Percentiles rank a stretch among this genome's conserved stretches.
phyloP scores from a whole-genome alignment of 2,113 vertebrate genomes.

The Quiscalus mexicanus region DNA sequence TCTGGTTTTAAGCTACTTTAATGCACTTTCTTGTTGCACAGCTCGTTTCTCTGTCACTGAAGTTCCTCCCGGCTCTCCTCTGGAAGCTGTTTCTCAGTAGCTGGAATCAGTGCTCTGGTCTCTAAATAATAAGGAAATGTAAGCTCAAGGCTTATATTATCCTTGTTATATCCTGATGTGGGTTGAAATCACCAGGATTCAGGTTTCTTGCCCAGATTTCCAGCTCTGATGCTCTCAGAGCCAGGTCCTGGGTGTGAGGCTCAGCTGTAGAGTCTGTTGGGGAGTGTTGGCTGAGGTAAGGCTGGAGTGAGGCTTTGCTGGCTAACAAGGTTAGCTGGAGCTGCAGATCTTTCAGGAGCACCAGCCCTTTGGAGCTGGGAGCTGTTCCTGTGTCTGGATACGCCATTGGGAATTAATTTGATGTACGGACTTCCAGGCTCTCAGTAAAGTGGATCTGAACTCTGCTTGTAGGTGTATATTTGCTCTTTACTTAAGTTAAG shows the following conservation, averaged over 20 bases:
- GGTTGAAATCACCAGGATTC: background rate
- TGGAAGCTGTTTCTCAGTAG: conserved; percentile 56
- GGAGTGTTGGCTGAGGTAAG: conserved; percentile 9
- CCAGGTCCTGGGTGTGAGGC: background rate
- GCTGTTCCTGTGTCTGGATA: conserved; percentile 27
- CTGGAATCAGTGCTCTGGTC: conserved; percentile 30
- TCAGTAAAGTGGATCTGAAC: conserved; percentile 66
- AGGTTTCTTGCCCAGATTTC: background rate
- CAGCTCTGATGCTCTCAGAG: conserved; percentile 40
- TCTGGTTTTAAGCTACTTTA: conserved; percentile 75
- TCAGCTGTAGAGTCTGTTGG: background rate
- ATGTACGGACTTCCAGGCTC: conserved; percentile 67
- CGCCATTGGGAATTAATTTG: conserved; percentile 32
- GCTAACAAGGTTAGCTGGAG: background rate
- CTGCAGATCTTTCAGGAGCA: conserved; percentile 10
- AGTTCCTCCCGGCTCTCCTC: conserved; percentile 40
- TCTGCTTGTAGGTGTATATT: conserved; percentile 70
- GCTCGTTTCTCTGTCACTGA: conserved; percentile 71
- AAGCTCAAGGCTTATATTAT: conserved; percentile 60
- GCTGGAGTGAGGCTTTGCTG: background rate
- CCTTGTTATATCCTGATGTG: background rate
- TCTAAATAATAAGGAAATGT: conserved; percentile 34
- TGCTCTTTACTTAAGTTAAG: conserved; percentile 78
- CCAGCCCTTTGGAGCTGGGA: conserved; percentile 1
- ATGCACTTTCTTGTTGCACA: conserved; percentile 77